phyloP scores from a whole-genome alignment of 2,888 invertebrate species.

The Drosophila helvetica region DNA sequence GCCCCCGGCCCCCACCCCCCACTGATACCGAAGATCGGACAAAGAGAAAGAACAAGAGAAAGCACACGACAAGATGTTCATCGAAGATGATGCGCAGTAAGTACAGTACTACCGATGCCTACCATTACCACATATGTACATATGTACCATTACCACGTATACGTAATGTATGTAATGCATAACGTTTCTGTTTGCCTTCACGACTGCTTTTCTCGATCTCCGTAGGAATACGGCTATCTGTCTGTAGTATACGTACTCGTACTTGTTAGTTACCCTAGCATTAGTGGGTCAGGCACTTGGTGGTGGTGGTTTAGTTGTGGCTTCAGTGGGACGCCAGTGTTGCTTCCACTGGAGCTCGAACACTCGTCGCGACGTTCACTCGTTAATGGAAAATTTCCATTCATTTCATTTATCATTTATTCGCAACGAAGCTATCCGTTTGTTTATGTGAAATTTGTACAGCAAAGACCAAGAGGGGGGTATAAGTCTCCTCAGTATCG shows the following conservation, averaged over 20 bases:
- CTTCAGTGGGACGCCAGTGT: too few species aligned
- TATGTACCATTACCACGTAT: too few species aligned
- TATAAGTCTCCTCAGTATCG: too few species aligned
- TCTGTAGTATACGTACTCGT: slow-evolving; percentile 5
- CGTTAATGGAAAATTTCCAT: too few species aligned
- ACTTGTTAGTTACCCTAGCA: not conserved
- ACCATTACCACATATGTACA: not conserved
- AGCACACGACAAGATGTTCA: slow-evolving; percentile 74
- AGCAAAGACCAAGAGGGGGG: too few species aligned
- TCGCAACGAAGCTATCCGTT: not conserved
- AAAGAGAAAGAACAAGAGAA: slow-evolving; percentile 21
- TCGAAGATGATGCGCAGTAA: slow-evolving; percentile 83
- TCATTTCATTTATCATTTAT: too few species aligned
- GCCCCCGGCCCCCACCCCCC: not conserved
- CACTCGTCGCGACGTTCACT: too few species aligned
- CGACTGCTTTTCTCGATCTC: slow-evolving; percentile 7
- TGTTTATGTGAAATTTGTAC: not conserved
- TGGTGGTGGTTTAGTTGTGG: not conserved
- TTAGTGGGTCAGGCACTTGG: not conserved
- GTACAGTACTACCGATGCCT: slow-evolving; percentile 50
- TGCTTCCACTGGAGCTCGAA: too few species aligned
- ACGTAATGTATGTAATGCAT: not conserved
- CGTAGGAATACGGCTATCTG: not conserved
- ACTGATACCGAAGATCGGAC: slow-evolving; percentile 26
- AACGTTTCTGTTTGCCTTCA: not conserved